phyloP scores from a whole-genome alignment of 2,888 invertebrate genomes.

The Sarcophaga carnaria region DNA sequence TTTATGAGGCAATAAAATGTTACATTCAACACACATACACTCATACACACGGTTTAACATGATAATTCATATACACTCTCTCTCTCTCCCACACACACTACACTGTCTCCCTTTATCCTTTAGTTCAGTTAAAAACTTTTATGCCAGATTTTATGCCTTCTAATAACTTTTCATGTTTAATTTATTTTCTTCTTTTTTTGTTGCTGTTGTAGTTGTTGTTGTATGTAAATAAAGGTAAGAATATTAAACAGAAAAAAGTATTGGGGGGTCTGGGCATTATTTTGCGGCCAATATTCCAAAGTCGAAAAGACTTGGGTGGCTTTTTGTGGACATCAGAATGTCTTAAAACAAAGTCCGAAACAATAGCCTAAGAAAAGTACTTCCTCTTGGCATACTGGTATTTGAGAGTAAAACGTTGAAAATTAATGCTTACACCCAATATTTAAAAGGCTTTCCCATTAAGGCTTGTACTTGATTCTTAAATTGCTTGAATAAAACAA shows the following conservation, averaged over 20 bases:
- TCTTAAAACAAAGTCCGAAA: too few species aligned
- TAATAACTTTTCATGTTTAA: conserved; percentile 11
- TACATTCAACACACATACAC: background rate
- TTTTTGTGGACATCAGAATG: background rate
- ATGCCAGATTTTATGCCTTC: background rate
- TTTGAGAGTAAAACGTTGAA: too few species aligned
- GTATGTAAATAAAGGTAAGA: background rate
- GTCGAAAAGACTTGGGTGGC: background rate
- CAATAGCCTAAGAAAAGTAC: too few species aligned
- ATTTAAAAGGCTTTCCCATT: too few species aligned
- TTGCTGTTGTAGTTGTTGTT: background rate
- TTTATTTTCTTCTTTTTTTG: background rate
- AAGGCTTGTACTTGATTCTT: too few species aligned
- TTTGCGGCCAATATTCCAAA: background rate
- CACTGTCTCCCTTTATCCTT: background rate
- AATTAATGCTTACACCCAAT: too few species aligned
- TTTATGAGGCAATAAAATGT: conserved; percentile 17
- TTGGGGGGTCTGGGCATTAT: too few species aligned
- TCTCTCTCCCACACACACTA: background rate
- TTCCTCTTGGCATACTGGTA: too few species aligned
- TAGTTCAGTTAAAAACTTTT: background rate
- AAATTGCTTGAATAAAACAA: too few species aligned
- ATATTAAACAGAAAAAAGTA: background rate
- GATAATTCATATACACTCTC: background rate
- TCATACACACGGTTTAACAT: background rate